These are phyloP conservation scores for Sycophila sp. DNA, from an alignment of 1,140 invertebrate genomes.

Conservation along the genomic window DNA sequence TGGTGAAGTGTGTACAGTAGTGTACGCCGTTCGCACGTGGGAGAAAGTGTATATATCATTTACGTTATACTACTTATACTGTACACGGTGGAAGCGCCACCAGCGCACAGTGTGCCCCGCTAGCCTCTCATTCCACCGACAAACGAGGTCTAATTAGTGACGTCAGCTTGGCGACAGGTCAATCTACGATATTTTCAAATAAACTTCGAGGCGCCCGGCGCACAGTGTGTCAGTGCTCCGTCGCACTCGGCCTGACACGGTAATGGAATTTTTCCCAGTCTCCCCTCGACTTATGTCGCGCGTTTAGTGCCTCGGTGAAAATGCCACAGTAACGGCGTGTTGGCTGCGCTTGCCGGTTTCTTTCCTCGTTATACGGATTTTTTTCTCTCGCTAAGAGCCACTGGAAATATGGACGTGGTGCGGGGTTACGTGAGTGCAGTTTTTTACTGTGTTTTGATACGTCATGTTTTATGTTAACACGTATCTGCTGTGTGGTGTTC, in stretches of 20 bases:
- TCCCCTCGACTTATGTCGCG: background rate
- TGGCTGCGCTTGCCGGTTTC: no score
- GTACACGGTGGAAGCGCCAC: background rate
- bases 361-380: no score
- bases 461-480: background rate
- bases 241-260: background rate
- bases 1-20: background rate
- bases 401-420: constrained; percentile 60
- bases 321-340: no score
- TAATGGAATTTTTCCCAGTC: background rate
- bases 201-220: constrained; percentile 44
- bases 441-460: background rate
- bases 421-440: constrained; percentile 58
- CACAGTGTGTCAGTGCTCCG: background rate
- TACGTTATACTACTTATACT: no score
- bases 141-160: constrained; percentile 65
- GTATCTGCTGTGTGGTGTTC: no score
- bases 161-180: constrained; percentile 64
- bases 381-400: no score
- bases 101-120: no score
- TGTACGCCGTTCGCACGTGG: background rate
- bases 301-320: background rate
- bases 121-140: constrained; percentile 32
- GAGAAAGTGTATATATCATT: background rate
- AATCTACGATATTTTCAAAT: constrained; percentile 62